These are phyloP conservation scores for Phlogophora meticulosa DNA, from an alignment of 2,888 invertebrate genomes.

Conservation along the genomic window DNA sequence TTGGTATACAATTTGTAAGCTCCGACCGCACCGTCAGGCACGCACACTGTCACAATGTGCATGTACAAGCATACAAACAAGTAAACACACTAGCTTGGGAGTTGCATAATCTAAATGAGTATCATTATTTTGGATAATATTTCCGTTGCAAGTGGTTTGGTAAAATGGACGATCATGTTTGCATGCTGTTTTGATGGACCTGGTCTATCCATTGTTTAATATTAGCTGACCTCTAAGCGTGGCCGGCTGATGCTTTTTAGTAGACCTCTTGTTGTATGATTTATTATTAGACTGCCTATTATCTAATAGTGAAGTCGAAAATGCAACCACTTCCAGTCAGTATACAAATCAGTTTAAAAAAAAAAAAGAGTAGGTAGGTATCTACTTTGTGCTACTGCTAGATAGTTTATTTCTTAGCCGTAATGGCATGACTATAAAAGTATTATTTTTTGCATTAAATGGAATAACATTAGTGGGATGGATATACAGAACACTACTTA, in stretches of 20 bases:
- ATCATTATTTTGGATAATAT: too few species aligned
- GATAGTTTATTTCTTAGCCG: conserved; percentile 15
- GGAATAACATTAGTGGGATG: conserved; percentile 49
- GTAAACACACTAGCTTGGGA: too few species aligned
- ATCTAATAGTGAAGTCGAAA: not conserved
- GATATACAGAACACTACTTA: conserved; percentile 39
- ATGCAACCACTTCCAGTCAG: not conserved
- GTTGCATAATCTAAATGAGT: too few species aligned
- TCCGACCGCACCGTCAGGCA: too few species aligned
- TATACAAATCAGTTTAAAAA: not conserved
- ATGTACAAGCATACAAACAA: too few species aligned
- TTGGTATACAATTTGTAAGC: too few species aligned
- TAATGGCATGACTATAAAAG: conserved; percentile 21
- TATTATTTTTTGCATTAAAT: conserved; percentile 30
- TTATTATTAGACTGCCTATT: too few species aligned
- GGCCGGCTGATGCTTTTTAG: not conserved
- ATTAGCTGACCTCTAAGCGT: not conserved
- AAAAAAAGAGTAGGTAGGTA: not conserved
- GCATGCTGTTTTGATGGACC: not conserved
- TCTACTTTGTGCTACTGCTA: conserved; percentile 32
- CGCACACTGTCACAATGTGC: too few species aligned
- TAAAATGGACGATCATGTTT: conserved; percentile 1
- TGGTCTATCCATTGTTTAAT: not conserved
- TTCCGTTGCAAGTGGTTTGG: too few species aligned
- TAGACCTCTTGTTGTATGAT: not conserved